Conservation (phyloP, 2,797 vertebrate species). For the Acomys russatus region DNA sequence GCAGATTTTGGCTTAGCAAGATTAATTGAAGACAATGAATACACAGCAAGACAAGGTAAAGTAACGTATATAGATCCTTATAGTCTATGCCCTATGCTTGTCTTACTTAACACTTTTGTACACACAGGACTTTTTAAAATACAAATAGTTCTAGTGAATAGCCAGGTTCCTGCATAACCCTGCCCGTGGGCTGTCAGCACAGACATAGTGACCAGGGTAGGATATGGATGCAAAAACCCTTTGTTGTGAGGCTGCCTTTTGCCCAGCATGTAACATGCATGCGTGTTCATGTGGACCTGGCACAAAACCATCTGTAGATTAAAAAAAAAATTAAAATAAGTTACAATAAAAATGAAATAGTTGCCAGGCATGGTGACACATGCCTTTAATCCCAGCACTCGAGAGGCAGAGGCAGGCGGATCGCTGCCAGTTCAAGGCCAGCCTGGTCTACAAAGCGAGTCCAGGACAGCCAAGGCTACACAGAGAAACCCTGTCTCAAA, state of each 20-base stretch:
- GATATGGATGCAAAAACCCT: not conserved
- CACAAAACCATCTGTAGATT: not conserved
- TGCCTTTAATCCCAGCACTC: no score
- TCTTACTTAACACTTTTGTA: slow-evolving; percentile 36
- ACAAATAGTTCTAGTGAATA: slow-evolving; percentile 14
- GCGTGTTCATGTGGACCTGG: not conserved
- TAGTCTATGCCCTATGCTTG: slow-evolving; percentile 61
- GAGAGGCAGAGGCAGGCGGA: no score
- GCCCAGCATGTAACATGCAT: not conserved
- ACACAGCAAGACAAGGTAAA: slow-evolving; percentile 97
- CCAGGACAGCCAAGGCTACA: no score
- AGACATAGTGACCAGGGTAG: not conserved
- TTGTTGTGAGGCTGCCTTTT: not conserved
- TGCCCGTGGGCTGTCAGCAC: not conserved
- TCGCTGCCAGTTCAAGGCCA: no score
- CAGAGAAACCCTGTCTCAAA: no score
- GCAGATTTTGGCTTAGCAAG: slow-evolving; percentile 98
- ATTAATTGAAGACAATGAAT: slow-evolving; percentile 99
- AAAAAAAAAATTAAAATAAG: not conserved
- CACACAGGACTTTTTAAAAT: slow-evolving; percentile 32
- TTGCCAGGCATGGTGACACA: no score
- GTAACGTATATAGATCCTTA: slow-evolving; percentile 43
- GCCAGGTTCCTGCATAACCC: not conserved
- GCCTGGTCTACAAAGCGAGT: no score
- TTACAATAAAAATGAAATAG: not conserved